Evolutionary conservation across 2,888 invertebrate species (phyloP).

Genomic region (Cephus nigrinus): DNA sequence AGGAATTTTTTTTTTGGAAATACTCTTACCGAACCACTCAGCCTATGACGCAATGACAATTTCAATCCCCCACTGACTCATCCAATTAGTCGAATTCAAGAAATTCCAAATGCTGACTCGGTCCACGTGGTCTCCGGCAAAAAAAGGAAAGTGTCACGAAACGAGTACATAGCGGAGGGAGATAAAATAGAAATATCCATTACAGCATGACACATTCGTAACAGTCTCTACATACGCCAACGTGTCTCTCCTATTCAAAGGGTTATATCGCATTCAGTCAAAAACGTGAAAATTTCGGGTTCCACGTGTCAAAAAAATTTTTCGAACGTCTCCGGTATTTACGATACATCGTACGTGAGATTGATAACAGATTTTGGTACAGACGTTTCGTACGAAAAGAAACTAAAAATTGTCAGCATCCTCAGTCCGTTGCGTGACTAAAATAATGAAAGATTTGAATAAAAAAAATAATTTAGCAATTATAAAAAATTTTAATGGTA

Average conservation of each 20-base stretch:
- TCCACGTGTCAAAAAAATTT: neutral
- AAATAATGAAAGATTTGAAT: neutral
- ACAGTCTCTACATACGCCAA: neutral
- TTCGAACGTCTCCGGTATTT: neutral
- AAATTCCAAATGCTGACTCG: neutral
- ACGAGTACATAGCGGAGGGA: neutral
- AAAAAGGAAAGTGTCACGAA: neutral
- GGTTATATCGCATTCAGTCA: no score
- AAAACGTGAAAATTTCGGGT: no score
- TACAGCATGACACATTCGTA: neutral
- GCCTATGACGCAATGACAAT: neutral
- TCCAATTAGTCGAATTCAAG: neutral
- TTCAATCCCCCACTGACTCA: neutral
- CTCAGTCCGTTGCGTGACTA: no score
- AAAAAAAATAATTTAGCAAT: neutral
- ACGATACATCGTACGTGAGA: neutral
- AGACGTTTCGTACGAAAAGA: neutral
- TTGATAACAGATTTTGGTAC: neutral
- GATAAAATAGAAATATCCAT: neutral
- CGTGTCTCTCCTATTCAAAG: neutral
- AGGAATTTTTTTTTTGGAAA: neutral
- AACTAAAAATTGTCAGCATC: neutral
- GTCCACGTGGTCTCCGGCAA: neutral
- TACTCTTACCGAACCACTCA: neutral
- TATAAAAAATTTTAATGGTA: fast-evolving